Base-by-base conservation (phyloP, 1,140 invertebrate species). In the Argopecten irradians region DNA sequence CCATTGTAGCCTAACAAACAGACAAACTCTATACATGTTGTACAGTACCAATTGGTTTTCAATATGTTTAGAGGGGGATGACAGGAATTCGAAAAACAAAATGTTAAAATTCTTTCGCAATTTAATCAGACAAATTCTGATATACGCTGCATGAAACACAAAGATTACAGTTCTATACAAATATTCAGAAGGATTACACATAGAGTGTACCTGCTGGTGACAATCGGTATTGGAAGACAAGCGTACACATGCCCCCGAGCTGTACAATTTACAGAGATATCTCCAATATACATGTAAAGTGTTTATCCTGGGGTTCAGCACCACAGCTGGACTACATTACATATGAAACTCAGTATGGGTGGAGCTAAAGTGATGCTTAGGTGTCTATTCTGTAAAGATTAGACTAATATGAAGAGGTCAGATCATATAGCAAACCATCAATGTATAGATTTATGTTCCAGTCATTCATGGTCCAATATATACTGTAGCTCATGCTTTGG, bases 41-140 rank as follows among this genome's bases (percentile, higher is more conserved):
- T 71, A 71, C 55, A n/a, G 22, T 39, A 46, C 43, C 55, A 71
- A 71, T 71, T 71, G 55, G 55, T 71, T 71, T 71, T 71, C 55
- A 71, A 71, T 71, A 71, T 71, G 55, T 71, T 71, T 71, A n/a
- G 22, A 71, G 55, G 55, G 55, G 55, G 55, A 71, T 71, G 55
- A 71, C 55, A 71, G 3, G 55, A 71, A 71, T 46, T 46, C 13
- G 43, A 46, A 46, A 46, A n/a, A n/a, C n/a, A n/a, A n/a, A n/a
- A n/a, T n/a, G n/a, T n/a, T n/a, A n/a, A 46, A 1, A 46, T 46
- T 71, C 22, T 71, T 28, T n/a, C n/a, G n/a, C n/a, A n/a, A n/a
- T n/a, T 28, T 28, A 28, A 71, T 71, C 55, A 71, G 55, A 71
- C 55, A 71, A n/a, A 1, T 1, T 71, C 16, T 5, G n/a, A 7